Evolutionary conservation across 1,140 invertebrate genomes (phyloP).

Genomic region (Ostrea denselamellosa): DNA sequence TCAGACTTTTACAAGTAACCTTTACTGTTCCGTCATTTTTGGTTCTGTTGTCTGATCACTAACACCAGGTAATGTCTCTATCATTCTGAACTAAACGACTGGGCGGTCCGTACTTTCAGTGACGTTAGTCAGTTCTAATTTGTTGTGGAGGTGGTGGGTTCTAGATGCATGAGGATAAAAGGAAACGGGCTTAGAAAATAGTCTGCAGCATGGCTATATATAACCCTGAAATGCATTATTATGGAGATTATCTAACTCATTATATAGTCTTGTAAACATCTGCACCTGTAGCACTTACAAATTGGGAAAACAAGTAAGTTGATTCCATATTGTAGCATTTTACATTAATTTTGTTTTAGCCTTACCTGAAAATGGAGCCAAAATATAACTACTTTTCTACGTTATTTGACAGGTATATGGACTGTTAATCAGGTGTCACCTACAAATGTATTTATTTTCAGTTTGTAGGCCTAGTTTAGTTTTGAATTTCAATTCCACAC

Average conservation of each 20-base stretch:
- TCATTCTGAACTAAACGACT: background rate
- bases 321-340: background rate
- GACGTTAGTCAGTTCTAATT: background rate
- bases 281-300: background rate
- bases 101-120: background rate
- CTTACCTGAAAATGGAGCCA: background rate
- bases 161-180: background rate
- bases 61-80: background rate
- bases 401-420: background rate
- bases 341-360: background rate
- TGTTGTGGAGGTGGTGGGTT: background rate
- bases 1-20: background rate
- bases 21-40: background rate
- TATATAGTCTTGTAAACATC: too few relatives aligned
- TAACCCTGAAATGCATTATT: too few relatives aligned
- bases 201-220: too few relatives aligned
- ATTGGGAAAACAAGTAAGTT: background rate
- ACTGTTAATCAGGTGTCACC: background rate
- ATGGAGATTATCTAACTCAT: too few relatives aligned
- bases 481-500: conserved; percentile 15
- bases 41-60: background rate
- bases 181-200: background rate
- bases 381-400: too few relatives aligned
- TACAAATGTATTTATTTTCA: background rate
- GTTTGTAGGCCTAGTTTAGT: conserved; percentile 14